Base-by-base conservation (phyloP, 2,888 invertebrate genomes). In the Morpho helenor region DNA sequence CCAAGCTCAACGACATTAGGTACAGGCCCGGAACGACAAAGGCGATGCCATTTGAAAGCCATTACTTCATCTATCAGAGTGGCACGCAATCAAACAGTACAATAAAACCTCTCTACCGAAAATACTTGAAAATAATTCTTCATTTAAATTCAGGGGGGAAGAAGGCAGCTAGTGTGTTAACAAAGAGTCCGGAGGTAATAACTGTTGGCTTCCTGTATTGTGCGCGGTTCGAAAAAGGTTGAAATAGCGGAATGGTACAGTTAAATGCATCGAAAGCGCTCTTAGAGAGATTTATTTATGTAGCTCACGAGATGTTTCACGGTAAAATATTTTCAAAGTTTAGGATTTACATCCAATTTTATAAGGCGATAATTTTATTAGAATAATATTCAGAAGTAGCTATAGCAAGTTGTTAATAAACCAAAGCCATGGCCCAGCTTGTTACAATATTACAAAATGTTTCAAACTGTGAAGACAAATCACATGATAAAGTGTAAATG, bases 51-150 rank as follows among this genome's bases (percentile, higher is more conserved):
- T 87, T 86, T 85, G 74, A 75, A 78, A 79, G 78, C 78, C 75
- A 77, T 84, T 84, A 79, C 80, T 84, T 80, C 87, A 89, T 89
- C 87, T 85, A 85, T 87, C 86, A 86, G 82, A 79, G 80, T 87
- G 89, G 88, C 89, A 88, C 77, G 85, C 84, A 90, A 90, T 89
- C 89, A 89, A 89, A 89, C 87, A 89, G 88, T 89, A 90, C 87
- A 90, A 90, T 89, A 87, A 89, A 89, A 87, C 82, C 87, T 87
- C 84, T 85, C 80, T 82, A 72, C 79, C 81, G 80, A 88, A 90
- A 89, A 88, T 89, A 86, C 88, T 90, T 87, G 80, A 88, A 85
- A 87, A 89, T 89, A 90, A 90, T 89, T 89, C 82, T 71, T 84
- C 87, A 88, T 90, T 90, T 89, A 89, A 89, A 89, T 90, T 88